phyloP scores from a whole-genome alignment of 2,797 vertebrate species.

The Danionella dracula region DNA sequence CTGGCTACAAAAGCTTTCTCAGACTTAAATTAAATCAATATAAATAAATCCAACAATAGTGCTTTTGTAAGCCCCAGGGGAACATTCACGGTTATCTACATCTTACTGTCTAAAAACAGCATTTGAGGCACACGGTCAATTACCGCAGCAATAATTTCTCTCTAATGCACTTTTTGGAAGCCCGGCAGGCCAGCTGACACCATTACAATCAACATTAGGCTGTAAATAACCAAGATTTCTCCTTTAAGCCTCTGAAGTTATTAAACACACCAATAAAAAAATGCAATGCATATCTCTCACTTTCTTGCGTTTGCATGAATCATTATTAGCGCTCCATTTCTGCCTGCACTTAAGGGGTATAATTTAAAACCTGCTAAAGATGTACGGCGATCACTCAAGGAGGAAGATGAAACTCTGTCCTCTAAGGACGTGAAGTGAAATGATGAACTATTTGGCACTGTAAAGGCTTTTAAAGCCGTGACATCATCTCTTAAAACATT shows the following conservation, averaged over 20 bases:
- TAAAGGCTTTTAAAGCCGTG: slow-evolving; percentile 1
- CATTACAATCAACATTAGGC: slow-evolving; percentile 21
- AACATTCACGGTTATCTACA: neutral
- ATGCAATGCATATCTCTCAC: neutral
- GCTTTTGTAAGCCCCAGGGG: neutral
- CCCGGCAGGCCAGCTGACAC: slow-evolving; percentile 4
- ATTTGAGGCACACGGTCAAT: neutral
- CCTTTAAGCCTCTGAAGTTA: slow-evolving; percentile 8
- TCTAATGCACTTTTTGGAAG: slow-evolving; percentile 11
- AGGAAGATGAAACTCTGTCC: neutral
- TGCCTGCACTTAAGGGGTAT: neutral
- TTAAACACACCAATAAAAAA: slow-evolving; percentile 8
- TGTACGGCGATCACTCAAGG: slow-evolving; percentile 7
- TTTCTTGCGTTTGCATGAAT: slow-evolving; percentile 7
- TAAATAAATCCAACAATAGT: neutral
- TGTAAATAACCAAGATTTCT: slow-evolving; percentile 16
- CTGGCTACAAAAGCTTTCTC: neutral
- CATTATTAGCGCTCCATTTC: slow-evolving; percentile 23
- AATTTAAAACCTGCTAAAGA: slow-evolving; percentile 20
- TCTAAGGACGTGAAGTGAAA: slow-evolving; percentile 19
- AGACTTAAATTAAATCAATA: neutral
- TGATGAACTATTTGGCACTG: neutral
- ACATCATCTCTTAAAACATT: slow-evolving; percentile 6
- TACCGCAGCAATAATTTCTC: neutral
- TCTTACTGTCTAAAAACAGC: slow-evolving; percentile 2